phyloP scores from a whole-genome alignment of 2,113 vertebrate species.

The Anarhynchus alexandrinus region DNA sequence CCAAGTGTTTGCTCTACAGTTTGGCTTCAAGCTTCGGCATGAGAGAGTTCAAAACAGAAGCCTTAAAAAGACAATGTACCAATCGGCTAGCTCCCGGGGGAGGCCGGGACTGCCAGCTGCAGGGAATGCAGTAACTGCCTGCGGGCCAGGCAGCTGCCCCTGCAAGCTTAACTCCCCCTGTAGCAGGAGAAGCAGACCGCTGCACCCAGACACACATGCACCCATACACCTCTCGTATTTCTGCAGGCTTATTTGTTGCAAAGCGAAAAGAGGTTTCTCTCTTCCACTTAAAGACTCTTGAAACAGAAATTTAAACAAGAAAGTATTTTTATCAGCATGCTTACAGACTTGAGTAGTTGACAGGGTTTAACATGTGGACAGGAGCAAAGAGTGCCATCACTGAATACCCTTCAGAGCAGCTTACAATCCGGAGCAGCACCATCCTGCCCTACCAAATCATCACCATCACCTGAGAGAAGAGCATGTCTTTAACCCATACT shows the following conservation, averaged over 20 bases:
- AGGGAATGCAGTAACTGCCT: neutral
- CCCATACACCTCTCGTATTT: accelerated
- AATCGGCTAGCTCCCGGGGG: neutral
- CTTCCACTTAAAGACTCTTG: neutral
- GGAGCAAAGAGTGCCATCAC: neutral
- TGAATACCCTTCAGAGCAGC: neutral
- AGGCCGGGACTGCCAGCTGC: neutral
- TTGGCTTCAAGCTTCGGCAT: neutral
- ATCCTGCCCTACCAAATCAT: neutral
- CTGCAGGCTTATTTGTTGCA: neutral
- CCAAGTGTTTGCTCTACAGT: conserved; percentile 1
- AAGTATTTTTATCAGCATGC: neutral
- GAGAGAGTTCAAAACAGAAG: conserved; percentile 46
- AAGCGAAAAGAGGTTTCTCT: neutral
- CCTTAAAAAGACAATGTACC: conserved; percentile 46
- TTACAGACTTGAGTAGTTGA: neutral
- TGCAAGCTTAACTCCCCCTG: neutral
- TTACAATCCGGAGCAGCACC: neutral
- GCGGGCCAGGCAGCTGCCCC: neutral
- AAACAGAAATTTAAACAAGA: neutral
- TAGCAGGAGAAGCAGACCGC: neutral
- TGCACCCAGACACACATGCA: neutral
- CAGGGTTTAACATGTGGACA: neutral
- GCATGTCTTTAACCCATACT: neutral
- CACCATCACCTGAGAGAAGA: neutral